Base-by-base conservation (phyloP, 2,797 vertebrate species). In the Etheostoma nigrum region DNA sequence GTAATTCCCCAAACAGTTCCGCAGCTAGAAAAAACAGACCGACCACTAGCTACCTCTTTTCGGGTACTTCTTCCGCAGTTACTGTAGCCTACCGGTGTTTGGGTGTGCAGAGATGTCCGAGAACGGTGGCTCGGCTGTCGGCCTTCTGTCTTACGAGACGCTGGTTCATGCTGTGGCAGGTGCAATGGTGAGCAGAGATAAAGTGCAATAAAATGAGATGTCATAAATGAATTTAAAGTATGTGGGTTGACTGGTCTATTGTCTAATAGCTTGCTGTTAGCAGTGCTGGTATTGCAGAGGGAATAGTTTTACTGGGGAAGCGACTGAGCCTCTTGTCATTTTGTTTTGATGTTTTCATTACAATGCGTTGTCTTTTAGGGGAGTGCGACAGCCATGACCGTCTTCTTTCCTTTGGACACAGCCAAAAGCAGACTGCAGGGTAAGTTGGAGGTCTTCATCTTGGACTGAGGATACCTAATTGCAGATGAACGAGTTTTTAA, bases 331-430 rank as follows among this genome's bases (percentile, higher is more conserved):
- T 54, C 54, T 33, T 57, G 2, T 18, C 7, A 3, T 36, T 64
- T 30, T 23, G 11, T 44, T 47, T 65, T 33, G 4, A 36, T 8
- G 9, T 4, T 40, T 27, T 25, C 45, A 59, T 47, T 19, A 6
- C 6, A 5, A 7, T 60, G 45, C 2, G 0, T 85, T 82, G 74
- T 59, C 4, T 82, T 74, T 42, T 45, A 96, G 95, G 95, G 96
- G 11, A 96, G 96, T 58, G 91, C 90, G 83, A 95, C 94, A 10
- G 96, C 96, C 0, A 96, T 96, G 95, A 94, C 76, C 0, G 93
- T 95, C 67, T 96, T 96, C 85, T 96, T 94, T 47, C 96, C 96
- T 58, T 36, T 96, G 93, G 96, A 96, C 74, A 96, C 96, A 16
- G 96, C 95, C 25, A 95, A 95, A 81, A 95, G 95, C 87, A 90